Conservation (phyloP, 2,113 vertebrate species). For the Menidia beryllina region DNA sequence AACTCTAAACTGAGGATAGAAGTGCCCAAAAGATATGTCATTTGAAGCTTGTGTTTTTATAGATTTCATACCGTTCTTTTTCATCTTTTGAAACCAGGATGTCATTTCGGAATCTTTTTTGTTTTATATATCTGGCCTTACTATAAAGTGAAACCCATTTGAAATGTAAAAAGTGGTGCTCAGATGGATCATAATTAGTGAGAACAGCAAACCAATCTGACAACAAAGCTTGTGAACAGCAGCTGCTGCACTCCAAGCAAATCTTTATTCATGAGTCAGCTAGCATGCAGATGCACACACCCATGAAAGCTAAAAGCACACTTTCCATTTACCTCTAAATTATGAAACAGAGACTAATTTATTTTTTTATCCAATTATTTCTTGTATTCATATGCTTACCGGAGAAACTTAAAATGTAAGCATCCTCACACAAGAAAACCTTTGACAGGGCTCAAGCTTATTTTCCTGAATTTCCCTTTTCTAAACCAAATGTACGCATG, state of each 20-base stretch:
- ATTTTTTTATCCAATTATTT: constrained; percentile 29
- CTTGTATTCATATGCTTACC: constrained; percentile 22
- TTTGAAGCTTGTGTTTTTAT: too few species aligned
- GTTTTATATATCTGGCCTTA: neutral
- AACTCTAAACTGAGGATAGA: too few species aligned
- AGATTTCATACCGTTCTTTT: too few species aligned
- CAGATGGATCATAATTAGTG: constrained; percentile 68
- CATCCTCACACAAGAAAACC: constrained; percentile 30
- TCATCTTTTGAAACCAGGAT: neutral
- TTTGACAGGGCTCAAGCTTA: too few species aligned
- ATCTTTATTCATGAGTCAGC: constrained; percentile 69
- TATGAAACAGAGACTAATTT: neutral
- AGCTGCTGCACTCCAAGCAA: constrained; percentile 62
- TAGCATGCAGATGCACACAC: neutral
- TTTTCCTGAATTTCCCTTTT: too few species aligned
- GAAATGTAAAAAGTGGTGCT: constrained; percentile 48
- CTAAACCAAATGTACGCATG: too few species aligned
- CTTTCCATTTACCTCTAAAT: constrained; percentile 33
- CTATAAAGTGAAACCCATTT: constrained; percentile 38
- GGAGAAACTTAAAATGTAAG: constrained; percentile 30
- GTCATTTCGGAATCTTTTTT: neutral
- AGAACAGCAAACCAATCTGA: constrained; percentile 54
- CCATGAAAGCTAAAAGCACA: neutral
- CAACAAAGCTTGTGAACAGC: constrained; percentile 60
- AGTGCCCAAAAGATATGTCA: too few species aligned